A percentile compares a stretch with the other conserved stretches of the same genome.
These are phyloP conservation scores for Odontamblyopus lacepedii DNA, from an alignment of 2,797 vertebrate species.

Conservation along the genomic window DNA sequence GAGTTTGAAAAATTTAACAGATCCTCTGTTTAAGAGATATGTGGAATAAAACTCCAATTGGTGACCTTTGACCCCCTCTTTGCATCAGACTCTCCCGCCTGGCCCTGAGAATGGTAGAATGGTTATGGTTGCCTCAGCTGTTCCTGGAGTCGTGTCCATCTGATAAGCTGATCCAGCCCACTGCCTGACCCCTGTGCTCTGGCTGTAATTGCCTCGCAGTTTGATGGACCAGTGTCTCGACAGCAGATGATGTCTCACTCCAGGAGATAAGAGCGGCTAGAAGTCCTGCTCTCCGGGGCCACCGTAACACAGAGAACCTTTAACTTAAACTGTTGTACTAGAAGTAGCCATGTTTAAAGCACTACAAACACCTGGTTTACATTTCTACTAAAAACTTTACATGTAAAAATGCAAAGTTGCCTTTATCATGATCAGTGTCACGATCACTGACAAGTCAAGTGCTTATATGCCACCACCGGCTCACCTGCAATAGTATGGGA, in stretches of 20 bases:
- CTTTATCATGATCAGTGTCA: too few relatives aligned
- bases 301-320: slow-evolving; percentile 25
- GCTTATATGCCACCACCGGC: too few relatives aligned
- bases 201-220: slow-evolving; percentile 65
- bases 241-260: slow-evolving; percentile 61
- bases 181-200: slow-evolving; percentile 65
- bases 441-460: too few relatives aligned
- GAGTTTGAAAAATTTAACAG: slow-evolving; percentile 44
- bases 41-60: slow-evolving; percentile 58
- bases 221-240: slow-evolving; percentile 67
- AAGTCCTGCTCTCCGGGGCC: slow-evolving; percentile 29
- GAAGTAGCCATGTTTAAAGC: slow-evolving; percentile 47
- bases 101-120: slow-evolving; percentile 41
- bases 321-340: slow-evolving; percentile 27
- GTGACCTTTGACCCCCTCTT: slow-evolving; percentile 61
- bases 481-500: too few relatives aligned
- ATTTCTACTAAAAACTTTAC: slow-evolving; percentile 55
- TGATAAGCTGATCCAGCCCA: slow-evolving; percentile 64
- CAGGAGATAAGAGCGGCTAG: slow-evolving; percentile 54
- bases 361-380: slow-evolving; percentile 62
- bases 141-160: slow-evolving; percentile 50
- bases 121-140: slow-evolving; percentile 65
- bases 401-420: too few relatives aligned
- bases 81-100: slow-evolving; percentile 50
- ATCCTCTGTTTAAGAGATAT: slow-evolving; percentile 57